Evolutionary conservation across 35 echinoderm and acorn worm genomes (phyloP).

Genomic region (Nesometra sesokonis): DNA sequence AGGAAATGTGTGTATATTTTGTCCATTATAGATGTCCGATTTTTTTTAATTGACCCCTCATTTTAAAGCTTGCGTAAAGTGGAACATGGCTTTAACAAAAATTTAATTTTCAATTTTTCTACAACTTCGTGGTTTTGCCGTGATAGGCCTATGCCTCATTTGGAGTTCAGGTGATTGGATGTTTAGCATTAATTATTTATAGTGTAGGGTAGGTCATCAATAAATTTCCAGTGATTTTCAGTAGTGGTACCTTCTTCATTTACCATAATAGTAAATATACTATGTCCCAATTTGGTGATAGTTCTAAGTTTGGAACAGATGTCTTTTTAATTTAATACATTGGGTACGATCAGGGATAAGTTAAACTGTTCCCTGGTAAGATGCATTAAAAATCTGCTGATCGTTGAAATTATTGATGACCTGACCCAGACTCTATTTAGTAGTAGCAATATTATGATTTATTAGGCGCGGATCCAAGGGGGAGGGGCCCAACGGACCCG

Average conservation of each 20-base stretch:
- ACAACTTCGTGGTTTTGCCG: no score
- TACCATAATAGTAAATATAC: conserved; percentile 13
- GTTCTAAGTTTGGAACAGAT: conserved; percentile 6
- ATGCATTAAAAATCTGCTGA: background rate
- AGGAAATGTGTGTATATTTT: no score
- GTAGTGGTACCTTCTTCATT: background rate
- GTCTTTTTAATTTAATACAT: background rate
- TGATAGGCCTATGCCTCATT: no score
- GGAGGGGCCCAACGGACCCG: no score
- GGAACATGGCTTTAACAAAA: no score
- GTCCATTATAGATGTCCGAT: no score
- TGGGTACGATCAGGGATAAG: no score
- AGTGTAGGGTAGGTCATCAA: background rate
- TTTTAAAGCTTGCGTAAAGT: no score
- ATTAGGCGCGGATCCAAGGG: no score
- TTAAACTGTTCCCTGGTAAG: no score
- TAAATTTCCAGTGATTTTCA: conserved; percentile 1
- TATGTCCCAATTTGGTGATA: background rate
- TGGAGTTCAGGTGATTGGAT: background rate
- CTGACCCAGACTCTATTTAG: background rate
- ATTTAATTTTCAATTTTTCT: no score
- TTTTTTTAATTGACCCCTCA: no score
- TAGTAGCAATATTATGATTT: background rate
- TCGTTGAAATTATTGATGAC: background rate
- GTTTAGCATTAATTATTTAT: background rate